Conservation (phyloP, 2,888 invertebrate genomes). For the Melanchra persicariae region DNA sequence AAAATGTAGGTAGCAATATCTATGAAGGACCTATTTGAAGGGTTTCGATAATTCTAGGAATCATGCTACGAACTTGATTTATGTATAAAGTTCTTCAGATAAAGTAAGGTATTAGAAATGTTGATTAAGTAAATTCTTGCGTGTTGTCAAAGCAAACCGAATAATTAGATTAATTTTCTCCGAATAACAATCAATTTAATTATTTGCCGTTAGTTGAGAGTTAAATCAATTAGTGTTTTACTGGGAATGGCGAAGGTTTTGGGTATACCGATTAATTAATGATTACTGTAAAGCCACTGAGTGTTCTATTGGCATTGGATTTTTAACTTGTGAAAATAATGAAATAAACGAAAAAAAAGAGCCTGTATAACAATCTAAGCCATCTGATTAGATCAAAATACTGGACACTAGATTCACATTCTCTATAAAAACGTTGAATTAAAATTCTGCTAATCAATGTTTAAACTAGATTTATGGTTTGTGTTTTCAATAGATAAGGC, state of each 20-base stretch:
- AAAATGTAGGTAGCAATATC: not conserved
- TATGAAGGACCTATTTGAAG: not conserved
- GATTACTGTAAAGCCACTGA: not conserved
- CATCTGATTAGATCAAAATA: too few species aligned
- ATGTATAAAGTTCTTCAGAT: not conserved
- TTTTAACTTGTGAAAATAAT: not conserved
- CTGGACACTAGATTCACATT: too few species aligned
- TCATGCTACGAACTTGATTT: not conserved
- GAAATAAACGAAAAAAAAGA: too few species aligned
- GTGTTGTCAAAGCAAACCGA: constrained; percentile 19
- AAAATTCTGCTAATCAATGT: too few species aligned
- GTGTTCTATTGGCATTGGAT: not conserved
- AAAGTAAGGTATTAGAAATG: not conserved
- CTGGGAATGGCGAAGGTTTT: not conserved
- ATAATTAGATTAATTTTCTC: constrained; percentile 24
- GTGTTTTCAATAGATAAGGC: too few species aligned
- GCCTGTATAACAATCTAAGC: too few species aligned
- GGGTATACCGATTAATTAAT: not conserved
- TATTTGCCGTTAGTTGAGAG: not conserved
- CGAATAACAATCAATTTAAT: constrained; percentile 14
- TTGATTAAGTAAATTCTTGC: constrained; percentile 20
- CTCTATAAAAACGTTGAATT: too few species aligned
- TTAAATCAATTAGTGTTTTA: not conserved
- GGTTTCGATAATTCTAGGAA: not conserved
- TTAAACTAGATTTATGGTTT: too few species aligned